Conservation (phyloP, 2,113 vertebrate genomes). For the Cyprinodon brontotheroides region DNA sequence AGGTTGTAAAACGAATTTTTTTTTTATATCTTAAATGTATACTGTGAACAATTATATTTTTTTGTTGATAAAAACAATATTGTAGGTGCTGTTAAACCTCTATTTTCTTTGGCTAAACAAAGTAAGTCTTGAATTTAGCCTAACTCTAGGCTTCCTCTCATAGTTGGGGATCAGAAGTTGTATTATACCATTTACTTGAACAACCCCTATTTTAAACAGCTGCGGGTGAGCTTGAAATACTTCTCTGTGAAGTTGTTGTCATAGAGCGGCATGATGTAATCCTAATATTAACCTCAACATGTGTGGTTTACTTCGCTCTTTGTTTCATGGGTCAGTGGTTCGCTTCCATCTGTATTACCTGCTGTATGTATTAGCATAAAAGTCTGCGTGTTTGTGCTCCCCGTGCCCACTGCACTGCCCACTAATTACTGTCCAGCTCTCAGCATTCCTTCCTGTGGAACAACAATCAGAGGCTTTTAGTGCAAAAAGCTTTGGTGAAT, state of each 20-base stretch:
- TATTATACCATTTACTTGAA: not conserved
- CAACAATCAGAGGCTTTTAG: constrained; percentile 88
- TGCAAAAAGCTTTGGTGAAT: constrained; percentile 86
- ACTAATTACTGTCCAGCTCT: constrained; percentile 70
- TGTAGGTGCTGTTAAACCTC: no score
- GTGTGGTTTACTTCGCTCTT: constrained; percentile 37
- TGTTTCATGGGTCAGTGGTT: constrained; percentile 17
- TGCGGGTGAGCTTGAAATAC: not conserved
- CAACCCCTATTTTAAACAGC: not conserved
- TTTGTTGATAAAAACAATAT: no score
- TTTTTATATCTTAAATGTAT: no score
- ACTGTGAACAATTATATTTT: no score
- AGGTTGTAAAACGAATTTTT: no score
- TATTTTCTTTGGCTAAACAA: no score
- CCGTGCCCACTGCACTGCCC: constrained; percentile 41
- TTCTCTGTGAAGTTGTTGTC: not conserved
- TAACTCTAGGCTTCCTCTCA: no score
- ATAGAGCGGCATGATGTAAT: constrained; percentile 2
- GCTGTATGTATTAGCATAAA: constrained; percentile 5
- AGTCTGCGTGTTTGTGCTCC: constrained; percentile 27
- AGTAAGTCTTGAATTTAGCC: no score
- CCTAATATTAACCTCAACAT: constrained; percentile 27
- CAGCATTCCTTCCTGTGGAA: constrained; percentile 76
- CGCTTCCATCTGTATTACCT: constrained; percentile 21
- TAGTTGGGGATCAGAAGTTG: not conserved